These are phyloP conservation scores for Eremobia ochroleuca DNA, from an alignment of 2,888 invertebrate genomes.

Conservation along the genomic window DNA sequence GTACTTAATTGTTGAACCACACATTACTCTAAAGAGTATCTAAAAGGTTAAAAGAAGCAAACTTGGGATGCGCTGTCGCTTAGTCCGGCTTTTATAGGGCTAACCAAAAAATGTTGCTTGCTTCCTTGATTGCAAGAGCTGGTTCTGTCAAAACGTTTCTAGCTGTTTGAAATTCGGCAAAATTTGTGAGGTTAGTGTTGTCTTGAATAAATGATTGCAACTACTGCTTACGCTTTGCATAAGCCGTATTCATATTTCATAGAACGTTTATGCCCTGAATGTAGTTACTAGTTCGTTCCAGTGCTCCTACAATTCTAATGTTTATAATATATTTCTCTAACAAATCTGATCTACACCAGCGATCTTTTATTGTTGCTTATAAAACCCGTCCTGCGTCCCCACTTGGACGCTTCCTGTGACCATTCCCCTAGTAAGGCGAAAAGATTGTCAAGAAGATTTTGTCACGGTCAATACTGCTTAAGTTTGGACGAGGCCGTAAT, in stretches of 20 bases:
- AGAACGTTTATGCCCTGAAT: not conserved
- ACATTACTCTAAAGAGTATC: not conserved
- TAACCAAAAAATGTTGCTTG: not conserved
- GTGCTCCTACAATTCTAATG: not conserved
- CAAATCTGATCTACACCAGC: not conserved
- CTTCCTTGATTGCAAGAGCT: not conserved
- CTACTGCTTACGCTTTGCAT: not conserved
- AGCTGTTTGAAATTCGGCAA: not conserved
- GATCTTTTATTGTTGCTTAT: not conserved
- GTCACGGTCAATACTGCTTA: not conserved
- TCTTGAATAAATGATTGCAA: not conserved
- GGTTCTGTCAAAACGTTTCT: not conserved
- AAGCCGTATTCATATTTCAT: not conserved
- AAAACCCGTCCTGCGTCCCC: not conserved
- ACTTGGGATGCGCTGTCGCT: not conserved
- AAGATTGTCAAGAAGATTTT: conserved; percentile 20
- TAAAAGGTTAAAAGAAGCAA: not conserved
- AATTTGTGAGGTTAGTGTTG: not conserved
- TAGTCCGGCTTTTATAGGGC: not conserved
- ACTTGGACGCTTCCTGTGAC: conserved; percentile 24
- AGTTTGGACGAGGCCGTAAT: not conserved
- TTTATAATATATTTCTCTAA: not conserved
- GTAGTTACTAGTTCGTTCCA: not conserved
- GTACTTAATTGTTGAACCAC: conserved; percentile 79
- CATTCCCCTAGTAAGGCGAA: not conserved